Evolutionary conservation across 2,113 vertebrate species (phyloP).

Genomic region (Nerophis ophidion): DNA sequence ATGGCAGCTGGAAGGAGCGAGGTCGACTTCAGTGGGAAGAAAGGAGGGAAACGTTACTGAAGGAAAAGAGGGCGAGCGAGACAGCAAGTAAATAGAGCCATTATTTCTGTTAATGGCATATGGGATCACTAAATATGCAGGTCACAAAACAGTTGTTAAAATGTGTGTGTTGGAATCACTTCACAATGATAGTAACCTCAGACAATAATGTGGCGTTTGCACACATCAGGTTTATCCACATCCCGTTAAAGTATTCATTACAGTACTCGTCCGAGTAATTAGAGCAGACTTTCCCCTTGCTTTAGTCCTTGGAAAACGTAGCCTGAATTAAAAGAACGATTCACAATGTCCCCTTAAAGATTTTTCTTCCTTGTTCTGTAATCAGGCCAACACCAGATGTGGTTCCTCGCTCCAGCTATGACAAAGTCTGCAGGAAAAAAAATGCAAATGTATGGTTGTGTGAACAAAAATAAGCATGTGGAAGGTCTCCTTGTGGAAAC

Average conservation of each 20-base stretch:
- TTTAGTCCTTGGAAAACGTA: not conserved
- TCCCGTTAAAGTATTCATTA: constrained; percentile 44
- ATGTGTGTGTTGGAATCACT: constrained; percentile 21
- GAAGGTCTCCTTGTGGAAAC: not conserved
- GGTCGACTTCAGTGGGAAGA: constrained; percentile 27
- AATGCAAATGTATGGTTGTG: not conserved
- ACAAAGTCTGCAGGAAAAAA: constrained; percentile 14
- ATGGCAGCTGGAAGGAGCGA: constrained; percentile 44
- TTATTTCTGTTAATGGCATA: constrained; percentile 40
- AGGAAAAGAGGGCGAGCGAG: constrained; percentile 5
- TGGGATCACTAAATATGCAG: constrained; percentile 22
- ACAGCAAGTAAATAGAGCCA: constrained; percentile 19
- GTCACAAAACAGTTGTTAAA: constrained; percentile 22
- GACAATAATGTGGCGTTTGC: constrained; percentile 21
- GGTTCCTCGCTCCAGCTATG: constrained; percentile 15
- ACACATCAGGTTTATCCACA: constrained; percentile 33
- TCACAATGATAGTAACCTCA: constrained; percentile 18
- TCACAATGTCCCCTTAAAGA: constrained; percentile 14
- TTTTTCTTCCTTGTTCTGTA: constrained; percentile 12
- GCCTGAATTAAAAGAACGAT: constrained; percentile 11
- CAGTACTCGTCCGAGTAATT: constrained; percentile 36
- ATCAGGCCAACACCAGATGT: constrained; percentile 17
- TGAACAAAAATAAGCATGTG: no score
- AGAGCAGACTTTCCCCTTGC: constrained; percentile 19
- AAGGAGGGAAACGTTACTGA: constrained; percentile 20